Base-by-base conservation (phyloP, 2,797 vertebrate species). In the Myotis myotis region DNA sequence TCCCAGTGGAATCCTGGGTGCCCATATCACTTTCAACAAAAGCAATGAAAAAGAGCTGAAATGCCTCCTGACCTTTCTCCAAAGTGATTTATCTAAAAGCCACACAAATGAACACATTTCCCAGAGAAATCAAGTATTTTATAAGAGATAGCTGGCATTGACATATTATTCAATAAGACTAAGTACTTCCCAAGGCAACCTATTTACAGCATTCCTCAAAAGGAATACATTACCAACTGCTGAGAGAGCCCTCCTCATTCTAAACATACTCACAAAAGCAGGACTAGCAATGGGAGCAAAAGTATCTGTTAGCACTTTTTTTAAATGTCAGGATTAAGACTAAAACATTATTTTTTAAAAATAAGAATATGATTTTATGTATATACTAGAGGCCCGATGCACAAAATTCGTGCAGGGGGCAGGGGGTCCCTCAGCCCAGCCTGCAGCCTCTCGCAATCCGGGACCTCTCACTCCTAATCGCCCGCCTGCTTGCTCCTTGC, bases 101-200 rank as follows among this genome's bases (percentile, higher is more conserved):
- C 47, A 93, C 89, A 68, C n/a, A 83, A 91, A 93, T 89, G 57
- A 93, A 83, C 75, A 91, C 62, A 89, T 94, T 94, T 94, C 49
- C 68, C 13, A 86, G 64, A 91, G 33, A 93, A 94, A 93, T 89
- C 83, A 91, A 83, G 28, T 74, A 91, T 89, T 87, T 72, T 85
- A 88, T 60, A 70, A 86, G 44, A 95, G 55, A 44, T 91, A 91
- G 33, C 55, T 95, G 92, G 33, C 83, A 93, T 33, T 96, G 89
- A 95, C 47, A 83, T 94, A 91, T 93, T 96, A 94, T 94, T 87
- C 62, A 91, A 95, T 95, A 94, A 93, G 88, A 57, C 74, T 91
- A 93, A 83, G 47, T 38, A 79, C 51, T 75, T 91, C 84, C 75
- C 66, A 71, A 89, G 91, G 95, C 79, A 89, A 89, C 38, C 30